Conservation (phyloP, 2,888 invertebrate species). For the Tinea trinotella region DNA sequence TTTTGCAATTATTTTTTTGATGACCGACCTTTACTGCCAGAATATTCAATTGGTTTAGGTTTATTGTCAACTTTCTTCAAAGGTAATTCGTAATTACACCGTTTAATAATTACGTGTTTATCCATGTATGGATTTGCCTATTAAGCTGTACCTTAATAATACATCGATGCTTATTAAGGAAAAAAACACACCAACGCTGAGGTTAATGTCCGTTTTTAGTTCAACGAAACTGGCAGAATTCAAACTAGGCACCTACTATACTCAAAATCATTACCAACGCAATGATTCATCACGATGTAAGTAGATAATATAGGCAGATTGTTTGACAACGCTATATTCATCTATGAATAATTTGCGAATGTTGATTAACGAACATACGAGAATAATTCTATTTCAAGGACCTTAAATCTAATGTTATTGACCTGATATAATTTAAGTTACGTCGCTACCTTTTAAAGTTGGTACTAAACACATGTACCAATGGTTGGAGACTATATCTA, state of each 20-base stretch:
- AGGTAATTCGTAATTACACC: neutral
- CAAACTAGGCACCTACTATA: constrained; percentile 14
- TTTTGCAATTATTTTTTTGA: neutral
- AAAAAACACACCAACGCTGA: constrained; percentile 42
- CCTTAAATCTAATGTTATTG: neutral
- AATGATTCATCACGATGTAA: constrained; percentile 26
- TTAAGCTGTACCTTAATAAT: neutral
- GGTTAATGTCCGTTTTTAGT: constrained; percentile 65
- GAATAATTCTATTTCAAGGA: constrained; percentile 7
- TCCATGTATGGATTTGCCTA: neutral
- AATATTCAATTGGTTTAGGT: neutral
- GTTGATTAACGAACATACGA: neutral
- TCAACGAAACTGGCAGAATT: constrained; percentile 33
- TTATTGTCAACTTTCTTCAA: neutral
- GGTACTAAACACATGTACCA: too few relatives aligned
- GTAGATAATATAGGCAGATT: constrained; percentile 1
- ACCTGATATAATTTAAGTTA: neutral
- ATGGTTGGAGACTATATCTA: too few relatives aligned
- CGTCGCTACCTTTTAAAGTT: neutral
- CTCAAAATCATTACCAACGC: constrained; percentile 31
- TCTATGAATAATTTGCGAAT: neutral
- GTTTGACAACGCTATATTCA: neutral
- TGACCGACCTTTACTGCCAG: neutral
- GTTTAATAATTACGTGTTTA: neutral
- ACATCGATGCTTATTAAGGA: constrained; percentile 26